These are phyloP conservation scores for Cheilosia variabilis DNA, from an alignment of 2,888 invertebrate genomes.

Conservation along the genomic window DNA sequence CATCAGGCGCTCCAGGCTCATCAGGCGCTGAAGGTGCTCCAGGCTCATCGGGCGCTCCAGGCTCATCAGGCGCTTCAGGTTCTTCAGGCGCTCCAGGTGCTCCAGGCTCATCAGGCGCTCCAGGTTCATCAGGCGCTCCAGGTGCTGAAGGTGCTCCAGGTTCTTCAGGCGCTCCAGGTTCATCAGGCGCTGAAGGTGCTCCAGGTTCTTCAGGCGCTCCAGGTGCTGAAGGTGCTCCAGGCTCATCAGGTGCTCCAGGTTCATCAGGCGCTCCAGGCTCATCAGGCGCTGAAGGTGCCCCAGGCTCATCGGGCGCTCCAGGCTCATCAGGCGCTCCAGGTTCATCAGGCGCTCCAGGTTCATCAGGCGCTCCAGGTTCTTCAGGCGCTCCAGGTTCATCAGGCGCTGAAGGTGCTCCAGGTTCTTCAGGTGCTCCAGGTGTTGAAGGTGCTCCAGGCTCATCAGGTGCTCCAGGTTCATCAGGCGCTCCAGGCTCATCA, in stretches of 20 bases:
- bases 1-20: conserved; percentile 5
- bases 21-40: neutral
- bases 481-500: conserved; percentile 10
- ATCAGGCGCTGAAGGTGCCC: neutral
- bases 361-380: neutral
- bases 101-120: neutral
- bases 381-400: neutral
- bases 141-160: neutral
- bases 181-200: neutral
- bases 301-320: conserved; percentile 2
- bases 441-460: conserved; percentile 6
- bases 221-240: conserved; percentile 15
- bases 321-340: neutral
- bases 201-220: neutral
- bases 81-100: neutral
- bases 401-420: neutral
- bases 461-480: neutral
- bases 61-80: conserved; percentile 2
- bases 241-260: conserved; percentile 10
- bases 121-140: neutral
- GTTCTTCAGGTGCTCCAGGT: neutral
- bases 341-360: neutral
- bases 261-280: neutral
- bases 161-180: neutral
- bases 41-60: neutral